Evolutionary conservation across 92 coral and sea anemone genomes (phyloP), one percentile per base, ranked within the genome.

Genomic region (Pocillopora meandrina): DNA sequence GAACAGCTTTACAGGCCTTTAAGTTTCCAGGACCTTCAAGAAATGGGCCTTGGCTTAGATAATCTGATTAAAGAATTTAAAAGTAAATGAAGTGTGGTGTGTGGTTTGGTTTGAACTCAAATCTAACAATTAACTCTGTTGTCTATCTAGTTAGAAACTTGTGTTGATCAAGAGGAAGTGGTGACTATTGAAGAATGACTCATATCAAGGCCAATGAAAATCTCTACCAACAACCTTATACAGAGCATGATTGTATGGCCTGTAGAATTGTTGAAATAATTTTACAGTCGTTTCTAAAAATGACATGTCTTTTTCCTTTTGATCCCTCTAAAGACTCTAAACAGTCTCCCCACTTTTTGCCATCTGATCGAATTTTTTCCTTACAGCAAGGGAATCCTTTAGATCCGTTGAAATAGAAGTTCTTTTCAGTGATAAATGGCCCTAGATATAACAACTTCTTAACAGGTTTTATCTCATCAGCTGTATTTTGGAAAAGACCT

Each of bases 311-410:
- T 61, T 98, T 82, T 2, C 99, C 99, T 89, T 96, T 96, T 14
- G 85, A 81, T 8, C 81, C 88, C 31, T 26, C 31, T 26, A 26
- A 26, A 26, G 31, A 26, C 0, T 95, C 93, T 83, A 96, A 91
- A 68, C 99, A 96, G 33, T 92, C 87, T 0, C 87, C 89, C 58
- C 85, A 88, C 55, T 15, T 57, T 36, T 85, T 85, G 14, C 75
- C 75, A 72, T 12, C 63, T 33, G 76, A 76, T 55, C 86, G 79
- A 58, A 84, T 86, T 76, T 90, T 87, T 19, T 94, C 99, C 71
- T 92, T 84, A 59, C 92, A 79, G 80, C 99, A 96, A 21, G 92
- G 33, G 77, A 96, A 96, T 26, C 97, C 94, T 65, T 96, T 96
- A 8, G 94, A 88, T 81, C 86, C 75, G 65, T 94, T 91, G 60